These are phyloP conservation scores for Serranus cabrilla DNA, from an alignment of 2,797 vertebrate species.

Conservation along the genomic window DNA sequence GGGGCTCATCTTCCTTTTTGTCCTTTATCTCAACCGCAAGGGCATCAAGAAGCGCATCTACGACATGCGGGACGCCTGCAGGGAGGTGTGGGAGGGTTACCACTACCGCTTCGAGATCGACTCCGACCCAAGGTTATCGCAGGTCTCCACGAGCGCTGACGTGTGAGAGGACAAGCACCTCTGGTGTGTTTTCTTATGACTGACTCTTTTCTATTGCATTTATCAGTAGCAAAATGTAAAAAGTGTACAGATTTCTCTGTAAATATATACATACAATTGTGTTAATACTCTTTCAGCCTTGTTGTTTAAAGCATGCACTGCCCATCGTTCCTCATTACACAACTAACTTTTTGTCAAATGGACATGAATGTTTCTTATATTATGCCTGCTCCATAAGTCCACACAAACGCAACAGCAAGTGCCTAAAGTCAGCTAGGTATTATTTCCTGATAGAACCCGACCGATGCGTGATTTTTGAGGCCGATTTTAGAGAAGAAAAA, in stretches of 20 bases:
- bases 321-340: slow-evolving; percentile 22
- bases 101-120: slow-evolving; percentile 88
- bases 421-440: slow-evolving; percentile 62
- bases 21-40: slow-evolving; percentile 88
- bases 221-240: slow-evolving; percentile 61
- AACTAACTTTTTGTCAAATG: not conserved
- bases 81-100: slow-evolving; percentile 87
- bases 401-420: slow-evolving; percentile 64
- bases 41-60: slow-evolving; percentile 88
- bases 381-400: slow-evolving; percentile 11
- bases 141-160: slow-evolving; percentile 80
- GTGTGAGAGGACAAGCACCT: slow-evolving; percentile 67
- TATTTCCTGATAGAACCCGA: not conserved
- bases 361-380: slow-evolving; percentile 11
- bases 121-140: slow-evolving; percentile 83
- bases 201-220: slow-evolving; percentile 65
- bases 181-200: slow-evolving; percentile 22
- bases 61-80: slow-evolving; percentile 85
- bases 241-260: slow-evolving; percentile 76
- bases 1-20: slow-evolving; percentile 87
- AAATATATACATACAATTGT: slow-evolving; percentile 66
- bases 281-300: slow-evolving; percentile 41
- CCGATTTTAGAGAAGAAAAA: too few relatives aligned
- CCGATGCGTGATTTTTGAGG: too few relatives aligned
- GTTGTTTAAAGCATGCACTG: slow-evolving; percentile 73